phyloP scores from a whole-genome alignment of 30 jellyfish, hydroid and myxozoan genomes.

The Haliclystus octoradiatus region DNA sequence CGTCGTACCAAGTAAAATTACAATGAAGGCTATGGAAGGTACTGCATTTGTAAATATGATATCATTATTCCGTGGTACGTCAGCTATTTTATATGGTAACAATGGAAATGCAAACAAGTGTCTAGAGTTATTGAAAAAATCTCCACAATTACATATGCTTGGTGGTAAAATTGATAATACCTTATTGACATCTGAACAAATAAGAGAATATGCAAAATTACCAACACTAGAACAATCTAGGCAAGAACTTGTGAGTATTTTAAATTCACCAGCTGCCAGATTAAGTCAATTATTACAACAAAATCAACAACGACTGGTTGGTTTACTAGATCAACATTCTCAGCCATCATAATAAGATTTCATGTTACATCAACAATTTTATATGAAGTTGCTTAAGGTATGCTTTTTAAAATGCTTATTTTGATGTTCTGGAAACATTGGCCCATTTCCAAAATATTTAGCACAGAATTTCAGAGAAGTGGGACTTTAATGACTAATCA shows the following conservation, averaged over 20 bases:
- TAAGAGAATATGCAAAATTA: slow-evolving; percentile 37
- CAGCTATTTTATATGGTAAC: slow-evolving; percentile 49
- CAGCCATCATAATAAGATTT: too few species aligned
- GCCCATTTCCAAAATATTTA: too few species aligned
- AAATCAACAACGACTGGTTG: slow-evolving; percentile 26
- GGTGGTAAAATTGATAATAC: slow-evolving; percentile 66
- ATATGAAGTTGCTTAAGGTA: too few species aligned
- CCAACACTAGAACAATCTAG: slow-evolving; percentile 31
- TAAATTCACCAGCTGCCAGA: slow-evolving; percentile 34
- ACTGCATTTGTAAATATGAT: slow-evolving; percentile 30
- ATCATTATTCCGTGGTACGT: slow-evolving; percentile 21
- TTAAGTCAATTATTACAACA: slow-evolving; percentile 11
- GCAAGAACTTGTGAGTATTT: slow-evolving; percentile 20
- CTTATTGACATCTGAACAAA: slow-evolving; percentile 34
- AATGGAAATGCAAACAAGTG: slow-evolving; percentile 18
- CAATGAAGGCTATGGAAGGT: slow-evolving; percentile 19
- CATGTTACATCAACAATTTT: too few species aligned
- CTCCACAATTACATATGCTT: slow-evolving; percentile 29
- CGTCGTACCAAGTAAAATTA: slow-evolving; percentile 42
- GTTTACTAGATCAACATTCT: slow-evolving; percentile 30
- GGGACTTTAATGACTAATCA: too few species aligned
- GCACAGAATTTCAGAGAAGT: too few species aligned
- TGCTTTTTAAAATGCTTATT: too few species aligned
- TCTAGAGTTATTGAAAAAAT: slow-evolving; percentile 22
- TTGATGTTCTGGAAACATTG: too few species aligned